Conservation (phyloP, 2,113 vertebrate genomes). For the Phoxinus phoxinus region DNA sequence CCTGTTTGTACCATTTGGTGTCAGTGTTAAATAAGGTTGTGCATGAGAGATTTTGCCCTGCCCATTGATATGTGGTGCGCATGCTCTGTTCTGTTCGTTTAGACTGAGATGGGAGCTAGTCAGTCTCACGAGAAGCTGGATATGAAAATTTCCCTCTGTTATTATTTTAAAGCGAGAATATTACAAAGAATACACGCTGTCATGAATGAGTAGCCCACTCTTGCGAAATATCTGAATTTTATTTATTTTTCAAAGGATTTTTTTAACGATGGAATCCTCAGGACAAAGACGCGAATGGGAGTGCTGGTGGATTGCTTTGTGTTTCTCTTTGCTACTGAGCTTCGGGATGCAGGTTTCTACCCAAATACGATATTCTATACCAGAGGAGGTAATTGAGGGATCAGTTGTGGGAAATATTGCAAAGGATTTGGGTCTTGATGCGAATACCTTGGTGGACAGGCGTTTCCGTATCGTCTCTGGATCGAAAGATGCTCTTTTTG, state of each 20-base stretch:
- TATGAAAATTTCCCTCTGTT: not conserved
- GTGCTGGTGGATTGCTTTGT: slow-evolving; percentile 16
- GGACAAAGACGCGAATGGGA: slow-evolving; percentile 19
- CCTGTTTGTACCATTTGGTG: slow-evolving; percentile 42
- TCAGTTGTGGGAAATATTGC: slow-evolving; percentile 65
- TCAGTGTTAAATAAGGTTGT: slow-evolving; percentile 43
- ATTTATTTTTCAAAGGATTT: not conserved
- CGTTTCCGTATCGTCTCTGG: slow-evolving; percentile 59
- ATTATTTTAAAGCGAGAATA: not conserved
- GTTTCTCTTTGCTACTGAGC: slow-evolving; percentile 6
- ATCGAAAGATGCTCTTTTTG: slow-evolving; percentile 65
- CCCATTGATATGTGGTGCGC: slow-evolving; percentile 32
- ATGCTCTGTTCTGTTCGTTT: not conserved
- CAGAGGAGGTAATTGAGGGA: slow-evolving; percentile 67
- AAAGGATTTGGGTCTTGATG: slow-evolving; percentile 65
- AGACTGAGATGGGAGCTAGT: not conserved
- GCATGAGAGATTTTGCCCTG: not conserved
- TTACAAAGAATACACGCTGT: not conserved
- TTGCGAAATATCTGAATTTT: not conserved
- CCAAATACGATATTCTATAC: slow-evolving; percentile 56
- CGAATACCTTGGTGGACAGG: slow-evolving; percentile 53
- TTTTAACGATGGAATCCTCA: not conserved
- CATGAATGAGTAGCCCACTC: too few relatives aligned
- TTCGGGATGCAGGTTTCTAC: slow-evolving; percentile 17
- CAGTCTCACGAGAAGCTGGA: not conserved